Conservation (phyloP, 2,113 vertebrate species). For the Chaetodon auriga region DNA sequence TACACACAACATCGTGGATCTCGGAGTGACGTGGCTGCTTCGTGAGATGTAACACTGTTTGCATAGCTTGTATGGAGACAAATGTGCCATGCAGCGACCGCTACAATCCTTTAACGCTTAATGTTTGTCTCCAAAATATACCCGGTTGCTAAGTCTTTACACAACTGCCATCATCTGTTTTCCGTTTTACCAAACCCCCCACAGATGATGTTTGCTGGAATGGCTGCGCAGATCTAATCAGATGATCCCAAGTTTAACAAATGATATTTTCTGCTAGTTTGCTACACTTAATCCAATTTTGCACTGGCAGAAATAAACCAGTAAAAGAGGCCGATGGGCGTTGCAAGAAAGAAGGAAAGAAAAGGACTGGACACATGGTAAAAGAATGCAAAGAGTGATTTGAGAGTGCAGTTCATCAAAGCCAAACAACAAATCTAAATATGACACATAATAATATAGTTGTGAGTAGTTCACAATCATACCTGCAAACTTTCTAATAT, state of each 20-base stretch:
- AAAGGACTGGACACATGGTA: background rate
- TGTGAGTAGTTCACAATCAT: no score
- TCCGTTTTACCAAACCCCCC: slow-evolving; percentile 1
- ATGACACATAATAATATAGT: no score
- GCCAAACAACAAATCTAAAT: background rate
- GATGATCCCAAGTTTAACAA: slow-evolving; percentile 29
- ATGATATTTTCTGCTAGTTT: slow-evolving; percentile 23
- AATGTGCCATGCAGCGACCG: slow-evolving; percentile 25
- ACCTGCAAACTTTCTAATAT: no score
- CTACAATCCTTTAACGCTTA: slow-evolving; percentile 20
- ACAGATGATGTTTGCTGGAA: slow-evolving; percentile 9
- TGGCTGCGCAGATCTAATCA: slow-evolving; percentile 22
- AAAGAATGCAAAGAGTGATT: slow-evolving; percentile 5
- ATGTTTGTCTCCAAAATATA: slow-evolving; percentile 65
- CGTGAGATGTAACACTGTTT: slow-evolving; percentile 52
- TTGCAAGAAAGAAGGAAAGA: background rate
- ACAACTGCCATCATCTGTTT: slow-evolving; percentile 27
- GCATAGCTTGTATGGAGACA: slow-evolving; percentile 34
- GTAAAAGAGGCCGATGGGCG: background rate
- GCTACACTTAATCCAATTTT: slow-evolving; percentile 20
- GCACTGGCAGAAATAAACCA: slow-evolving; percentile 3
- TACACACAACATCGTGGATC: background rate
- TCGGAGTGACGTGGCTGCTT: slow-evolving; percentile 12
- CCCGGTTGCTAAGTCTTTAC: slow-evolving; percentile 48
- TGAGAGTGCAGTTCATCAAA: background rate